Evolutionary conservation across 2,113 vertebrate species (phyloP).

Genomic region (Columba livia): DNA sequence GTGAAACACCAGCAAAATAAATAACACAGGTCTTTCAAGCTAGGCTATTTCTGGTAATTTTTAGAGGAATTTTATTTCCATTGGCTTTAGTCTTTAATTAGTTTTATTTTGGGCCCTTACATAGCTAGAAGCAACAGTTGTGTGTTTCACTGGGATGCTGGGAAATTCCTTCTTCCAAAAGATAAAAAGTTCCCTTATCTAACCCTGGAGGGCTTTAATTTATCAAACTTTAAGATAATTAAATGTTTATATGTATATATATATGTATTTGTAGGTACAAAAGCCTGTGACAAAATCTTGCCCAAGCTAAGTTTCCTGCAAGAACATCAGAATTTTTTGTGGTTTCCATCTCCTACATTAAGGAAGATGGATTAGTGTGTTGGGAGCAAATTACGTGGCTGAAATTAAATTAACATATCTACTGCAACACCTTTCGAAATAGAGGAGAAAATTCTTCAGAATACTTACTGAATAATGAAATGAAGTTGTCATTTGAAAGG

Average conservation of each 20-base stretch:
- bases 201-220: conserved; percentile 38
- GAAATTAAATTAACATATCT: neutral
- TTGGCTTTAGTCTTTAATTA: conserved; percentile 18
- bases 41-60: neutral
- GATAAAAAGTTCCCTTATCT: conserved; percentile 45
- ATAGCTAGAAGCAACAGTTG: conserved; percentile 49
- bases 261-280: neutral
- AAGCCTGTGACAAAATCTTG: neutral
- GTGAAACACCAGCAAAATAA: neutral
- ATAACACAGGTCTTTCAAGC: neutral
- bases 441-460: neutral
- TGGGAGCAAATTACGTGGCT: neutral
- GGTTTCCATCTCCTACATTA: neutral
- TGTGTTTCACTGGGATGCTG: neutral
- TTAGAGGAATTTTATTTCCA: neutral
- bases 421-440: neutral
- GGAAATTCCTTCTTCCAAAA: conserved; percentile 55
- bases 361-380: neutral
- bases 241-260: conserved; percentile 10
- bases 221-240: conserved; percentile 44
- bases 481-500: neutral
- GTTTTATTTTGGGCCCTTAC: conserved; percentile 7
- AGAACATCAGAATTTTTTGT: neutral
- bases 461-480: neutral
- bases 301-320: neutral